Percentiles rank a stretch among this genome's conserved stretches.
Evolutionary conservation across 2,113 vertebrate genomes (phyloP).

Genomic region (Dipodomys ordii): DNA sequence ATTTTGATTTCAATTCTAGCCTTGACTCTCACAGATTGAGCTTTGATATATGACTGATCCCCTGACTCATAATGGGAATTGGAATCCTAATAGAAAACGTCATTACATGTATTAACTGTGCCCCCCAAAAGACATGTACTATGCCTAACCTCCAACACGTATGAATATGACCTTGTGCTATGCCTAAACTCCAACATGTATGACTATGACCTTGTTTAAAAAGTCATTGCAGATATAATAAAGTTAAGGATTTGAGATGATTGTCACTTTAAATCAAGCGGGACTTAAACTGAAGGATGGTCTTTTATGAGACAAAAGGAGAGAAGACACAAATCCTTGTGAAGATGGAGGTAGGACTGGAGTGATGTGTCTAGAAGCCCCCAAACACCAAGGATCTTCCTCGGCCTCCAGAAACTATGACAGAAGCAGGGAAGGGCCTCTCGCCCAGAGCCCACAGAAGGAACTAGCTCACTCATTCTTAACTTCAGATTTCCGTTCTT

Average conservation of each 20-base stretch:
- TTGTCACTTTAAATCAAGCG: background rate
- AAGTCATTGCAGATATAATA: background rate
- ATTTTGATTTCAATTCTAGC: background rate
- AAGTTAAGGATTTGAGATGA: background rate
- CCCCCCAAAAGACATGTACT: background rate
- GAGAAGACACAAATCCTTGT: background rate
- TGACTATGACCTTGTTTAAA: background rate
- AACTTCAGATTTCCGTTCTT: background rate
- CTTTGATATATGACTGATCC: background rate
- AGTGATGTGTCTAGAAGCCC: background rate
- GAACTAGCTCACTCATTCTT: background rate
- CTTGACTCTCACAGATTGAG: background rate
- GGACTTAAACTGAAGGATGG: background rate
- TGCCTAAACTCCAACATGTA: background rate
- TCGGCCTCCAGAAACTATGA: background rate
- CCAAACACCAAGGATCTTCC: background rate
- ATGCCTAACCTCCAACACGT: background rate
- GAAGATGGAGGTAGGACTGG: background rate
- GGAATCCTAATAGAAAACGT: constrained; percentile 18
- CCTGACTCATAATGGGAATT: background rate
- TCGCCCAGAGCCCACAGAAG: background rate
- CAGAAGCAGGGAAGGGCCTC: background rate
- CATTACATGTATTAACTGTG: background rate
- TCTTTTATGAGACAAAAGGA: background rate
- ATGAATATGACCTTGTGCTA: background rate